Evolutionary conservation across 2,888 invertebrate genomes (phyloP), one percentile per base, ranked within the genome.

Genomic region (Caenorhabditis sp.): DNA sequence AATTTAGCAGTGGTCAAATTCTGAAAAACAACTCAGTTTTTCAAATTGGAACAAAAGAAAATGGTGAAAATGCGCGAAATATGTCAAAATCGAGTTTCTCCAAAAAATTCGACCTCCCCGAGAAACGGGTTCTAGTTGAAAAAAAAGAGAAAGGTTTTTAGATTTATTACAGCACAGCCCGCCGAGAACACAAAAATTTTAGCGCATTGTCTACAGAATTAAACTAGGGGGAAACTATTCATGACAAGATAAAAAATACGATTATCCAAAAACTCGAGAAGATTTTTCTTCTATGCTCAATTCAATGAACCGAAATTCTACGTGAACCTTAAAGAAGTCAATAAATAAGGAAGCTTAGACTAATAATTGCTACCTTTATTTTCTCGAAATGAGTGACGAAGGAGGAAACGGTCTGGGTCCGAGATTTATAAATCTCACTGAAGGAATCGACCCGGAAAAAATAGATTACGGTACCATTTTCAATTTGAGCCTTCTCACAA

Each of bases 381-480:
- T 41, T 12, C 8, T 19, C n/a, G 28, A 14, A 44, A 73, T 49
- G 73, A 61, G 73, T 19, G 49, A 75, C 26, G 74, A 66, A 35
- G 47, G 68, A n/a, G 54, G 61, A 22, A 73, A 61, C 10, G 35
- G 61, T 19, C n/a, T 16, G 14, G 73, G 31, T 2, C 31, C 16
- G 49, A 66, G 64, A 64, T 72, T 56, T n/a, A 68, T 63, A 3
- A 68, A 80, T 38, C 28, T 80, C 1, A 74, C 68, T 5, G 74
- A 80, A 22, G 80, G 49, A 8, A 35, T 82, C 4, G 59, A 44
- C 26, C 28, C 76, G 5, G 82, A 76, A 3, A 70, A 72, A 19
- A 59, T 82, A 10, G 82, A 82, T 59, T 82, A 82, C 63, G 66
- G 80, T 74, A 64, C 31, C 10, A 1, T 49, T 31, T n/a, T 24